These are phyloP conservation scores for Anser brachyrhynchus DNA, from an alignment of 2,113 vertebrate genomes.

Conservation along the genomic window DNA sequence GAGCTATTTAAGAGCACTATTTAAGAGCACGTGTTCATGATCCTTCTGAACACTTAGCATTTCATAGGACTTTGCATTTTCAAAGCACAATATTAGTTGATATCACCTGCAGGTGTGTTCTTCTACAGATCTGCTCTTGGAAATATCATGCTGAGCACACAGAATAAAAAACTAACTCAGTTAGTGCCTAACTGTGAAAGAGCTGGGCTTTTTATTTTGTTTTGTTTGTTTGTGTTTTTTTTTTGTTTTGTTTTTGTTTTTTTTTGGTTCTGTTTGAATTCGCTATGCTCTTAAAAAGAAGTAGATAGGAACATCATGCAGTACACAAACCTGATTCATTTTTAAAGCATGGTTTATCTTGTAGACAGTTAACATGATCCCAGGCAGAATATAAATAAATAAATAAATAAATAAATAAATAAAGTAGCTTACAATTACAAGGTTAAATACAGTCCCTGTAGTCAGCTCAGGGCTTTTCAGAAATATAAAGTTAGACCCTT, in stretches of 20 bases:
- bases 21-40: background rate
- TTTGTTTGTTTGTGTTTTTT: no score
- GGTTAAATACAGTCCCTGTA: background rate
- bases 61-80: background rate
- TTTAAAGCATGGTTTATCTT: background rate
- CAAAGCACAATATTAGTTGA: background rate
- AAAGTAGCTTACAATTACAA: background rate
- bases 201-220: background rate
- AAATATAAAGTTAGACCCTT: background rate
- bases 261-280: background rate
- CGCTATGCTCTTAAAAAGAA: background rate
- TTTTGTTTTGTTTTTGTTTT: background rate
- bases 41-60: conserved; percentile 16
- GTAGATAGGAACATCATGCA: background rate
- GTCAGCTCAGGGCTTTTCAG: no score
- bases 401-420: no score
- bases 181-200: conserved; percentile 11
- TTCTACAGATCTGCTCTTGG: background rate
- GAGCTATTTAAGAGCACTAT: background rate
- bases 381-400: background rate
- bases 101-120: background rate
- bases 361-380: background rate
- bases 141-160: conserved; percentile 10
- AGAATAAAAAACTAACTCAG: conserved; percentile 23
- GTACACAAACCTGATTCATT: background rate